Evolutionary conservation across 1,140 invertebrate species (phyloP).

Genomic region (Bombus waltoni): DNA sequence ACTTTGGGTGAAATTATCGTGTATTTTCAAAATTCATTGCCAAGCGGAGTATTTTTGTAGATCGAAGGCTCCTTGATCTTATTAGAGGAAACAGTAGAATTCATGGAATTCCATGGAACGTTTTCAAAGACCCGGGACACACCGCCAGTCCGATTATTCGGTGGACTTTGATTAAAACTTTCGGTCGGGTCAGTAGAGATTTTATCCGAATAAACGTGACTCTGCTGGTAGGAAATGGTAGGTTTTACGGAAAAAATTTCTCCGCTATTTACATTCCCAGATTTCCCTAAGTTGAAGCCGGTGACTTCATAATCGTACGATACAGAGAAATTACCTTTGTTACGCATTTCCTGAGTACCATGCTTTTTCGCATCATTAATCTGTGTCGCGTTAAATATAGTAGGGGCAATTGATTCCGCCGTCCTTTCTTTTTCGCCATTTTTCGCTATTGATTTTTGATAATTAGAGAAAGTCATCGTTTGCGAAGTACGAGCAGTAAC

Average conservation of each 20-base stretch:
- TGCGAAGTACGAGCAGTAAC: too few species aligned
- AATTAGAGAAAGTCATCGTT: too few species aligned
- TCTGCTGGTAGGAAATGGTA: background rate
- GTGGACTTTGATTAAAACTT: background rate
- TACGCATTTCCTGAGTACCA: too few species aligned
- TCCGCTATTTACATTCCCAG: background rate
- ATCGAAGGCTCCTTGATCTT: slow-evolving; percentile 15
- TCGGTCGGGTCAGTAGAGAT: background rate
- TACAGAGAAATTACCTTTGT: background rate
- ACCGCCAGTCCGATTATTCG: background rate
- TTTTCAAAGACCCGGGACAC: background rate
- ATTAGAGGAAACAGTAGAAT: background rate
- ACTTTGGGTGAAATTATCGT: background rate
- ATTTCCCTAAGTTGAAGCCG: background rate
- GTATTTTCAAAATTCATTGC: slow-evolving; percentile 39
- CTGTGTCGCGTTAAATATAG: background rate
- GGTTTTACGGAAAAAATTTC: background rate
- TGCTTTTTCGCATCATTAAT: too few species aligned
- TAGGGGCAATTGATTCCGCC: too few species aligned
- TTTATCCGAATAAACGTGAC: background rate
- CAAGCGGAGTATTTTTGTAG: background rate
- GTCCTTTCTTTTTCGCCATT: background rate
- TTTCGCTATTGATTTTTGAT: background rate
- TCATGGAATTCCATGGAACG: background rate
- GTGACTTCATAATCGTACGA: background rate